Evolutionary conservation across 2,113 vertebrate genomes (phyloP).

Genomic region (Eptesicus fuscus): DNA sequence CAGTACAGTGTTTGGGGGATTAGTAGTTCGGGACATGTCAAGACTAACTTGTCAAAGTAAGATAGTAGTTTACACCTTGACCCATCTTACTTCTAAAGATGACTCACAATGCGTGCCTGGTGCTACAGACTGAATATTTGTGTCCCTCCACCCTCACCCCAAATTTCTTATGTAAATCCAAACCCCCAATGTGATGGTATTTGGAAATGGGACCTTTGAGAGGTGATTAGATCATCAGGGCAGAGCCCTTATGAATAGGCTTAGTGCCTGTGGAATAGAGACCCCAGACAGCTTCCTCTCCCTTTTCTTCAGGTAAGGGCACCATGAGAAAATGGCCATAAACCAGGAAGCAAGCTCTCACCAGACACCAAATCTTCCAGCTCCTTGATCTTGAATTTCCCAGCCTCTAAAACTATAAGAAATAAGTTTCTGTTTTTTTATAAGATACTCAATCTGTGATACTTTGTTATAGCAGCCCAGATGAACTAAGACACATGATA

Average conservation of each 20-base stretch:
- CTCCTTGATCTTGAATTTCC: not conserved
- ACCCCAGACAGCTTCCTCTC: not conserved
- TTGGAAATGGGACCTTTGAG: not conserved
- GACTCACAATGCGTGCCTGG: not conserved
- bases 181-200: not conserved
- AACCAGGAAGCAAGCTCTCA: not conserved
- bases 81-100: not conserved
- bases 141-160: too few relatives aligned
- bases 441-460: not conserved
- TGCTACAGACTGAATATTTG: not conserved
- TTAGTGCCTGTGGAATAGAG: not conserved
- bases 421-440: not conserved
- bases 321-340: not conserved
- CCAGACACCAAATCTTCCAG: not conserved
- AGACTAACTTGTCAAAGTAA: not conserved
- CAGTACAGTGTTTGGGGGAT: not conserved
- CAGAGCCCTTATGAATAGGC: not conserved
- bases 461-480: not conserved
- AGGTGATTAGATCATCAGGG: not conserved
- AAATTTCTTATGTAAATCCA: not conserved
- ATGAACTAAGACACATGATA: not conserved
- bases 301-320: not conserved
- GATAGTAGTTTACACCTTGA: not conserved
- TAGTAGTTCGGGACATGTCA: not conserved
- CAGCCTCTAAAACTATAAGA: not conserved